Percentiles rank a stretch among this genome's conserved stretches.
Conservation (phyloP, 2,113 vertebrate genomes). For the Lycaon pictus region DNA sequence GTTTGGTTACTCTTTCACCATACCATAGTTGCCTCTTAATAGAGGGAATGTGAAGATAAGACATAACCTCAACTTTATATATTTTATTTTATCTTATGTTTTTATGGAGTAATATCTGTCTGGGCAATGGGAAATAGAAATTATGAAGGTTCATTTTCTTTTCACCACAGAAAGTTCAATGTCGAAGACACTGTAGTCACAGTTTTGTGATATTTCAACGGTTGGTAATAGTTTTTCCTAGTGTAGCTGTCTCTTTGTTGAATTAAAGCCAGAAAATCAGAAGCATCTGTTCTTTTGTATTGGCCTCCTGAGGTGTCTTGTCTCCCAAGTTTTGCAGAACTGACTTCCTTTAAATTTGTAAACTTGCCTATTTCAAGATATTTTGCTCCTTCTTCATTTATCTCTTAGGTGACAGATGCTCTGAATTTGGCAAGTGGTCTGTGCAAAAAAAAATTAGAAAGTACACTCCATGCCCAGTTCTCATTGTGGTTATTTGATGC, state of each 20-base stretch:
- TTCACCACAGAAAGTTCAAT: not conserved
- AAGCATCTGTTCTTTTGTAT: slow-evolving; percentile 17
- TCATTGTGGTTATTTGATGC: slow-evolving; percentile 8
- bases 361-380: not conserved
- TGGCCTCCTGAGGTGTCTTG: not conserved
- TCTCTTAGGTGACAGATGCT: not conserved
- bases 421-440: slow-evolving; percentile 26
- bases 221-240: not conserved
- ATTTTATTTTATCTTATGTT: slow-evolving; percentile 5
- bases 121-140: not conserved
- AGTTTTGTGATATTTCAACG: not conserved
- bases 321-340: not conserved
- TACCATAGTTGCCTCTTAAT: not conserved
- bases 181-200: not conserved
- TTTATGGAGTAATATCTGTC: not conserved
- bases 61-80: not conserved
- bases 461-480: not conserved
- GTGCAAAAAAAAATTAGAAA: not conserved
- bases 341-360: slow-evolving; percentile 52
- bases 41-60: not conserved
- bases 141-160: not conserved
- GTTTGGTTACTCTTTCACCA: not conserved
- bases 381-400: slow-evolving; percentile 6
- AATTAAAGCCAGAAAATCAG: not conserved
- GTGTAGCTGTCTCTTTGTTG: not conserved